Conservation (phyloP, 1,140 invertebrate species). For the Anastrepha obliqua region DNA sequence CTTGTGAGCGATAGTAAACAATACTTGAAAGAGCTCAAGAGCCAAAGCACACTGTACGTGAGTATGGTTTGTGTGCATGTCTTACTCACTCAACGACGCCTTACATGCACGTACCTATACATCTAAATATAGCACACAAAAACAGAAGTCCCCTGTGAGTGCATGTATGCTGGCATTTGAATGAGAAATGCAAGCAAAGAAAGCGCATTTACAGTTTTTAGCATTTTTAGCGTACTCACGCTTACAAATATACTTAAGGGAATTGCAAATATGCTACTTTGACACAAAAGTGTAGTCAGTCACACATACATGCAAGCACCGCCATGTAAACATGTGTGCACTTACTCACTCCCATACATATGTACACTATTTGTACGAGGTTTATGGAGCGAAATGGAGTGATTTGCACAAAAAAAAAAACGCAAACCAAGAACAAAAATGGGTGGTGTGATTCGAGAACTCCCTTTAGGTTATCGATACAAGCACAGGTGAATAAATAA, state of each 20-base stretch:
- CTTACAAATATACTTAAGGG: conserved; percentile 22
- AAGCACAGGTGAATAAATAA: neutral
- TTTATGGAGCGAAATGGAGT: conserved; percentile 33
- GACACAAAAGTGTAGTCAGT: neutral
- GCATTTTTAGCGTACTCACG: conserved; percentile 22
- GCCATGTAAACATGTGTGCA: neutral
- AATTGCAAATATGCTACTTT: conserved; percentile 41
- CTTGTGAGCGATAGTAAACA: neutral
- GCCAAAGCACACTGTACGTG: neutral
- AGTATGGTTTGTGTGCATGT: conserved; percentile 6
- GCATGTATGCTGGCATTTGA: neutral
- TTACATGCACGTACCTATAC: neutral
- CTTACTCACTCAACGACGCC: conserved; percentile 17
- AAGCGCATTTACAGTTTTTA: conserved; percentile 37
- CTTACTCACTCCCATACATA: neutral
- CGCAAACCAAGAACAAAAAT: neutral
- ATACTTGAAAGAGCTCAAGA: neutral
- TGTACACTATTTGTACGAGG: conserved; percentile 5
- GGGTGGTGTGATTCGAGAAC: neutral
- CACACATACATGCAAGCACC: neutral
- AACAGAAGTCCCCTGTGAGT: neutral
- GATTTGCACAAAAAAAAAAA: neutral
- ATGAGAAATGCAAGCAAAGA: neutral
- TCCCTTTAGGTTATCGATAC: neutral
- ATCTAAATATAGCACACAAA: neutral